Conservation (phyloP, 2,888 invertebrate genomes). For the Erebia palarica region DNA sequence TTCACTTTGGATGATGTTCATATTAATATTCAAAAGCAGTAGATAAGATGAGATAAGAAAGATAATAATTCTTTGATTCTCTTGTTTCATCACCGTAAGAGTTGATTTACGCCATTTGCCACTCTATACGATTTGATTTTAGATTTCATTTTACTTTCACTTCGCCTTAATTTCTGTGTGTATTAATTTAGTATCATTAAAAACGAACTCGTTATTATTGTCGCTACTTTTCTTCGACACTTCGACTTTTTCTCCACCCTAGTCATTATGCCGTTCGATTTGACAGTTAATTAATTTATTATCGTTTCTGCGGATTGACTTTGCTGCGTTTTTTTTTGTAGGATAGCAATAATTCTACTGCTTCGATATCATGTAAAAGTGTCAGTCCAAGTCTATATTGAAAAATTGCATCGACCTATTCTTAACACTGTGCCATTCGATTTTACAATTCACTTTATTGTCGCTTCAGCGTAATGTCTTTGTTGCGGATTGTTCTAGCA, state of each 20-base stretch:
- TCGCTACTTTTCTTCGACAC: neutral
- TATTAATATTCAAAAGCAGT: too few species aligned
- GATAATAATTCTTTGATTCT: too few species aligned
- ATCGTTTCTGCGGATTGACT: too few species aligned
- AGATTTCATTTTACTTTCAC: neutral
- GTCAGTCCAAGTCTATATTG: slow-evolving; percentile 42
- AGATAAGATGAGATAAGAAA: too few species aligned
- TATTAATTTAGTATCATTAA: neutral
- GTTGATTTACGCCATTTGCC: too few species aligned
- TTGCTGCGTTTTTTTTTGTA: too few species aligned
- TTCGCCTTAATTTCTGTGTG: too few species aligned
- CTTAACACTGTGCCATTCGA: slow-evolving; percentile 41
- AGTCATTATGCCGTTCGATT: neutral
- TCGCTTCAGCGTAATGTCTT: slow-evolving; percentile 49
- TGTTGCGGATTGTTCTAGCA: slow-evolving; percentile 41
- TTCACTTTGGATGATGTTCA: too few species aligned
- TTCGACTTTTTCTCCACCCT: too few species aligned
- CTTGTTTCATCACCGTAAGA: too few species aligned
- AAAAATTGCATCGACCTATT: slow-evolving; percentile 44
- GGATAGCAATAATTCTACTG: too few species aligned
- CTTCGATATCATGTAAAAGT: neutral
- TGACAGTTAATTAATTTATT: too few species aligned
- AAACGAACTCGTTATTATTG: neutral
- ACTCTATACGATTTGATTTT: neutral
- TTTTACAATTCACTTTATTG: slow-evolving; percentile 59